These are phyloP conservation scores for Rhagium mordax DNA, from an alignment of 2,888 invertebrate genomes.

Conservation along the genomic window DNA sequence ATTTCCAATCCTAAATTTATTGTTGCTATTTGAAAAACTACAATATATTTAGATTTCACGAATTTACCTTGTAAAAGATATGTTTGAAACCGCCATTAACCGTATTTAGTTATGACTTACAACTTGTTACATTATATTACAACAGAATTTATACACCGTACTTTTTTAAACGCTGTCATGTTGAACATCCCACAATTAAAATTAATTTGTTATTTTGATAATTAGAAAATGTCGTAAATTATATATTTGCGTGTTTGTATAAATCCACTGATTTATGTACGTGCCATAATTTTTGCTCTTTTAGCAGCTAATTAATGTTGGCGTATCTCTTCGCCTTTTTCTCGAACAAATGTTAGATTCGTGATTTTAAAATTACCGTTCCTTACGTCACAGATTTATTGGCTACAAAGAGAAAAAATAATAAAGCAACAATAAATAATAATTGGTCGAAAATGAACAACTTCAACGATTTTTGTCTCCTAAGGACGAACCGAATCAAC, in stretches of 20 bases:
- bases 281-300: constrained; percentile 21
- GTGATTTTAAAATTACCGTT: constrained; percentile 44
- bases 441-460: too few relatives aligned
- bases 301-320: constrained; percentile 37
- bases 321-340: constrained; percentile 31
- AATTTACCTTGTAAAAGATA: background rate
- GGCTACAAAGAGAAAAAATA: too few relatives aligned
- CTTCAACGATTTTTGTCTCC: too few relatives aligned
- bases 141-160: background rate
- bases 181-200: constrained; percentile 15
- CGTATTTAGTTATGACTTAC: background rate
- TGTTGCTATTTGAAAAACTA: background rate
- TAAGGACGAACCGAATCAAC: too few relatives aligned
- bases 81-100: background rate
- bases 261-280: constrained; percentile 17
- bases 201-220: constrained; percentile 12
- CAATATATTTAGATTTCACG: background rate
- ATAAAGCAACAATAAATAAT: too few relatives aligned
- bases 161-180: constrained; percentile 11
- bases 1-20: constrained; percentile 3
- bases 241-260: background rate
- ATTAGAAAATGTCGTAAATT: constrained; percentile 13
- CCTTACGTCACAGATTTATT: constrained; percentile 40
- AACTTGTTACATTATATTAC: background rate
- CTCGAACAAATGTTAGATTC: constrained; percentile 47